Base-by-base conservation (phyloP, 2,888 invertebrate species). In the Orchestes rusci region DNA sequence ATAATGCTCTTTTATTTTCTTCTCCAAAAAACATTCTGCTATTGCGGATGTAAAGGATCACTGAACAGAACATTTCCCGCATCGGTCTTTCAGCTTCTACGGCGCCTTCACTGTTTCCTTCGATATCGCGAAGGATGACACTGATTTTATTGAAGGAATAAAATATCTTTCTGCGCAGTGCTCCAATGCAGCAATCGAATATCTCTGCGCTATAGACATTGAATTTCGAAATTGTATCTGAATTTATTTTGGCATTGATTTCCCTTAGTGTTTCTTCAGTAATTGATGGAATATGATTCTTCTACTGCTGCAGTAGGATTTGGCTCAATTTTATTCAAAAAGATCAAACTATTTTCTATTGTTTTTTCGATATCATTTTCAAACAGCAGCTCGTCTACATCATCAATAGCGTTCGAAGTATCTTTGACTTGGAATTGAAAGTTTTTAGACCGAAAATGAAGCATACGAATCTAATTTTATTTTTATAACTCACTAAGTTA, bases 91-190 rank as follows among this genome's bases (percentile, higher is more conserved):
- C 41, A 34, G 15, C 23, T 23, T 45, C 45, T 29, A 45, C 35
- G 12, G 45, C 45, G 18, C 45, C 45, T 42, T 45, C 45, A 23
- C 13, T 29, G 23, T 16, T 42, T 18, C 41, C 41, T 19, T 41
- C 45, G 27, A 23, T 23, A 33, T 45, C 41, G 23, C 41, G 17
- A 42, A 43, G 41, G 13, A 43, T 30, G 16, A 23, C 40, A 23
- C 32, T 36, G 23, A 40, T 41, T 39, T 28, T 20, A 15, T 39
- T 39, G 28, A 39, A 39, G 4, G 39, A 12, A 13, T 29, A 39
- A 39, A 32, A 39, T 13, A 2, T 32, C 18, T 47, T 43, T 44
- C 52, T 40, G 29, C 15, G 40, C 23, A 39, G 39, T 13, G 19
- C 37, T 37, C 37, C 23, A 30, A 37, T 37, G 37, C 32, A 31